These are phyloP conservation scores for Myotis brandtii DNA, from an alignment of 2,113 vertebrate species.

Conservation along the genomic window DNA sequence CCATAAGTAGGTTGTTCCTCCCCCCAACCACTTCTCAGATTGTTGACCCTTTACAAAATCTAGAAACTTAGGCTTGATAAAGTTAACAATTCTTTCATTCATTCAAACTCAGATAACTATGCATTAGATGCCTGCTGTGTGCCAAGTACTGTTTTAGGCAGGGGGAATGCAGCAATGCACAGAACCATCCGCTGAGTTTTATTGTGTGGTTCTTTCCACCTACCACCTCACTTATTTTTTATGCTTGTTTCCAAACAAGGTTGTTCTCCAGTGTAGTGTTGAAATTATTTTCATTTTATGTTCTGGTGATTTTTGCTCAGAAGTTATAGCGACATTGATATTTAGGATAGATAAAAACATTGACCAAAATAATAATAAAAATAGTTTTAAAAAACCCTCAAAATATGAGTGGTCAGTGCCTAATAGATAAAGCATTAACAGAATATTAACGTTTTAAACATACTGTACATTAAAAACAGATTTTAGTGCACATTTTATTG, in stretches of 20 bases:
- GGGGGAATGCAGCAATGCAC: not conserved
- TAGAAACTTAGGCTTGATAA: not conserved
- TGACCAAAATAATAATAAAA: not conserved
- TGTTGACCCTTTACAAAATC: not conserved
- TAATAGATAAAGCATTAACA: not conserved
- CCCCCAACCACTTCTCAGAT: not conserved
- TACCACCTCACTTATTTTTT: not conserved
- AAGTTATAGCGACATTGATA: not conserved
- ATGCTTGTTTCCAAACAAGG: not conserved
- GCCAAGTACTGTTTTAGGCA: not conserved
- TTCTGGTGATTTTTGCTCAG: not conserved
- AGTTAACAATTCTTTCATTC: not conserved
- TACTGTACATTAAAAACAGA: not conserved
- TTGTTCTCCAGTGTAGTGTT: not conserved
- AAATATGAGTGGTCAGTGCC: not conserved
- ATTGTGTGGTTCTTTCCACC: not conserved
- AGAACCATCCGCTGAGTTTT: not conserved
- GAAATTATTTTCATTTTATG: not conserved
- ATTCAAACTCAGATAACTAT: not conserved
- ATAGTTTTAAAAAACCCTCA: not conserved
- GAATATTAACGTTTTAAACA: slow-evolving; percentile 20
- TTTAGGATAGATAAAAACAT: not conserved
- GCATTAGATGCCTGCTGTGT: not conserved
- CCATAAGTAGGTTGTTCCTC: not conserved
- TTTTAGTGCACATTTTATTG: slow-evolving; percentile 78